Evolutionary conservation across 2,888 invertebrate genomes (phyloP).

Genomic region (Phymatocera aterrima): DNA sequence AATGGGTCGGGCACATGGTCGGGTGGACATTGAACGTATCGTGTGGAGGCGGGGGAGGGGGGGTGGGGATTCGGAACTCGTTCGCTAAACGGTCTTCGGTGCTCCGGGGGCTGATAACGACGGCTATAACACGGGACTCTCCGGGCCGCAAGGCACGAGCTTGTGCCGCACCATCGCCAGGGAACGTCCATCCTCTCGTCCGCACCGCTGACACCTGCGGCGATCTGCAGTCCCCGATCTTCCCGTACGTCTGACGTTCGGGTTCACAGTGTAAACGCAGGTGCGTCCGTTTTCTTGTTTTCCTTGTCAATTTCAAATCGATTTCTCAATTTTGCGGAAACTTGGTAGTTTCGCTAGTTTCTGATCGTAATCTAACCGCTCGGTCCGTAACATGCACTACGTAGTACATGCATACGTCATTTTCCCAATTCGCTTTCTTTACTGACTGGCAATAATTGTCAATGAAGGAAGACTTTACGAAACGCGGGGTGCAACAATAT

Average conservation of each 20-base stretch:
- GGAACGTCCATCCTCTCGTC: conserved; percentile 7
- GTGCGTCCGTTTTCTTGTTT: too few relatives aligned
- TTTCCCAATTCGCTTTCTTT: too few relatives aligned
- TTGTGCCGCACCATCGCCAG: conserved; percentile 15
- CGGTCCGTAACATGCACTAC: too few relatives aligned
- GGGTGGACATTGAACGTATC: conserved; percentile 22
- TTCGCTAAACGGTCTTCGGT: conserved; percentile 32
- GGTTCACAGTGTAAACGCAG: not conserved
- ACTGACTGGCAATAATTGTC: too few relatives aligned
- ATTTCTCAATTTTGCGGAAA: too few relatives aligned
- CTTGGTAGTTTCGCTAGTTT: too few relatives aligned
- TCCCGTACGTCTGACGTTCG: not conserved
- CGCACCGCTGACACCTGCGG: not conserved
- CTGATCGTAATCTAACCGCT: too few relatives aligned
- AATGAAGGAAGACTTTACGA: too few relatives aligned
- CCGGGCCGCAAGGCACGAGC: conserved; percentile 27
- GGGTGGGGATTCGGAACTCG: conserved; percentile 27
- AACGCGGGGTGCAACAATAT: too few relatives aligned
- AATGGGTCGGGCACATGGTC: not conserved
- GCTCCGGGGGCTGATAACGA: conserved; percentile 39
- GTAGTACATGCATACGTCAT: too few relatives aligned
- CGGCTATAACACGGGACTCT: conserved; percentile 29
- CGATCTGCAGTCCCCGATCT: not conserved
- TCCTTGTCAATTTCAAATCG: too few relatives aligned
- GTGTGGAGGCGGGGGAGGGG: not conserved